phyloP scores from a whole-genome alignment of 2,113 vertebrate species.

The Willisornis vidua region DNA sequence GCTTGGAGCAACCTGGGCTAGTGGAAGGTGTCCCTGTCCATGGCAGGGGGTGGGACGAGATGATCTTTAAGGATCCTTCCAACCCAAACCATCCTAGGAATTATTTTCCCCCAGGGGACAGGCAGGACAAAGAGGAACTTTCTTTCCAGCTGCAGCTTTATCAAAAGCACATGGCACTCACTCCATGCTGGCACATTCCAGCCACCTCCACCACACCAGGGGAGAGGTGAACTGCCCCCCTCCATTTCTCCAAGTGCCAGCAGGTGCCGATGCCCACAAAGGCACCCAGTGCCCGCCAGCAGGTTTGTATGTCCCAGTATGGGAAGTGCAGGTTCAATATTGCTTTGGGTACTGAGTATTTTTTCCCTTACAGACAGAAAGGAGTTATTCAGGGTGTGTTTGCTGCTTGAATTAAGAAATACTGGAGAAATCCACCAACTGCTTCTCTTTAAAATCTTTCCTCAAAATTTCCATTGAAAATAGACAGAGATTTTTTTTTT shows the following conservation, averaged over 20 bases:
- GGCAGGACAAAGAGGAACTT: neutral
- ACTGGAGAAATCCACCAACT: too few species aligned
- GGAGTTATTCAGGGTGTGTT: too few species aligned
- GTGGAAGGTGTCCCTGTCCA: neutral
- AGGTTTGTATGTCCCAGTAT: too few species aligned
- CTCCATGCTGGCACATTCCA: neutral
- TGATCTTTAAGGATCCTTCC: neutral
- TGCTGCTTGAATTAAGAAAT: too few species aligned
- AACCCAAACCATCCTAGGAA: neutral
- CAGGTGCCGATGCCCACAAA: neutral
- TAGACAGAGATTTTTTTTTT: too few species aligned
- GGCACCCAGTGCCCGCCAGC: too few species aligned
- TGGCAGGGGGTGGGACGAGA: neutral
- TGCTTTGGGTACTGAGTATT: too few species aligned
- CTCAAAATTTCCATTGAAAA: too few species aligned
- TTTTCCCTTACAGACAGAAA: too few species aligned
- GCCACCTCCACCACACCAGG: rapidly evolving
- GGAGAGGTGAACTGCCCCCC: neutral
- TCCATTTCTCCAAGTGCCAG: neutral
- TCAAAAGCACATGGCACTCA: rapidly evolving
- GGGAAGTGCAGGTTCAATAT: too few species aligned
- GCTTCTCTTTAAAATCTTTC: too few species aligned
- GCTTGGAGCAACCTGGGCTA: neutral
- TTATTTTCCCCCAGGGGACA: neutral
- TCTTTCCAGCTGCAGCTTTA: neutral